phyloP scores from a whole-genome alignment of 2,888 invertebrate species.

The Parnassius mnemosyne region DNA sequence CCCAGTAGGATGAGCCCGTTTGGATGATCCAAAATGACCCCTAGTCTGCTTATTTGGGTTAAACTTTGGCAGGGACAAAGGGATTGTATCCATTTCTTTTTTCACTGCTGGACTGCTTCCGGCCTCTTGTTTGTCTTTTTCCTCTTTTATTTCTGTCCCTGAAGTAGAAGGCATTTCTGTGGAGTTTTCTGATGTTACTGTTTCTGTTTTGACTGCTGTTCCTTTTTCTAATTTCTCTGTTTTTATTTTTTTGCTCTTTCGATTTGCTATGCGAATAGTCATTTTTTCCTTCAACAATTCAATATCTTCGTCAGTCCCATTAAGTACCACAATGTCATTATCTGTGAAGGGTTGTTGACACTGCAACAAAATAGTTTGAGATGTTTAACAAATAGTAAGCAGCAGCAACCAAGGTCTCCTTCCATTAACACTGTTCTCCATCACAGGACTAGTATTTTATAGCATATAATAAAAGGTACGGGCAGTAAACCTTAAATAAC shows the following conservation, averaged over 20 bases:
- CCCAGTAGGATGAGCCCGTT: slow-evolving; percentile 61
- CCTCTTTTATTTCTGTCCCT: slow-evolving; percentile 38
- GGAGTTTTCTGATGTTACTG: slow-evolving; percentile 33
- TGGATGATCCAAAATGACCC: slow-evolving; percentile 70
- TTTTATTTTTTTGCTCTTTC: slow-evolving; percentile 84
- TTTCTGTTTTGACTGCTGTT: slow-evolving; percentile 45
- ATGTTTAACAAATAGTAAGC: background rate
- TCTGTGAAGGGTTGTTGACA: slow-evolving; percentile 89
- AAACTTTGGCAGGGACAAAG: slow-evolving; percentile 66
- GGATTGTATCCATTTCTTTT: slow-evolving; percentile 71
- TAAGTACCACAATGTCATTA: slow-evolving; percentile 92
- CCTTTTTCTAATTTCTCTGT: slow-evolving; percentile 46
- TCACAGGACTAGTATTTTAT: too few relatives aligned
- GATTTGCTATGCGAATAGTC: slow-evolving; percentile 83
- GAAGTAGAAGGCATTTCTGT: slow-evolving; percentile 38
- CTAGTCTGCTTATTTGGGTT: slow-evolving; percentile 66
- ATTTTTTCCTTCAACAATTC: slow-evolving; percentile 83
- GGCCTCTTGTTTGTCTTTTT: slow-evolving; percentile 60
- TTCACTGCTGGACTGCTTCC: slow-evolving; percentile 55
- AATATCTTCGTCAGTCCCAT: slow-evolving; percentile 90
- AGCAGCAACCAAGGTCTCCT: too few relatives aligned
- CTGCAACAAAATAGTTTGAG: slow-evolving; percentile 50
- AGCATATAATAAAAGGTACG: too few relatives aligned
- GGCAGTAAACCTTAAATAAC: too few relatives aligned
- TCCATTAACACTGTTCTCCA: too few relatives aligned